A percentile compares a stretch with the other conserved stretches of the same genome.
Conservation (phyloP, 2,797 vertebrate genomes). For the Ctenosaura bakeri region DNA sequence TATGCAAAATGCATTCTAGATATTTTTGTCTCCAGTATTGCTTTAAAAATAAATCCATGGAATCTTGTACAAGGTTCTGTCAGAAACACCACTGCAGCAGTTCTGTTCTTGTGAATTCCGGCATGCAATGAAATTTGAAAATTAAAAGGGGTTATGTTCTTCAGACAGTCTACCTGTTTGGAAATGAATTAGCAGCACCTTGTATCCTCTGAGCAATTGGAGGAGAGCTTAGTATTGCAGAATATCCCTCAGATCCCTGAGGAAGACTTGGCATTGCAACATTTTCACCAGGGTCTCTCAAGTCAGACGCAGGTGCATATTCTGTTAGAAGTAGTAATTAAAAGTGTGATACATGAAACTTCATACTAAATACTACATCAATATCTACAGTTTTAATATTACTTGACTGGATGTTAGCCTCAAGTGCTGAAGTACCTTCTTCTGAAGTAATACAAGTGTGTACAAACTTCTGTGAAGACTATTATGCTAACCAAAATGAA, state of each 20-base stretch:
- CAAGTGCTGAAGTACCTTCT: neutral
- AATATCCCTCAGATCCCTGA: neutral
- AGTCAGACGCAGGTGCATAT: constrained; percentile 36
- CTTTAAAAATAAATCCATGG: neutral
- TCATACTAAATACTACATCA: constrained; percentile 9
- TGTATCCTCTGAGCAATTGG: constrained; percentile 35
- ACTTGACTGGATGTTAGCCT: neutral
- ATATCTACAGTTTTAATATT: constrained; percentile 1
- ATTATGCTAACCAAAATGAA: neutral
- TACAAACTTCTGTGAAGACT: neutral
- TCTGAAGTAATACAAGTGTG: neutral
- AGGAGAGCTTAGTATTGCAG: neutral
- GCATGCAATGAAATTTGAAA: neutral
- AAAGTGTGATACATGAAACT: neutral
- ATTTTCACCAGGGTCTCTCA: constrained; percentile 3
- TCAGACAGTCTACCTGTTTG: neutral
- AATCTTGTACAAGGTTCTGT: neutral
- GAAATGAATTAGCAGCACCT: constrained; percentile 30
- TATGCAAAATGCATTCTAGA: neutral
- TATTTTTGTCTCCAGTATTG: neutral
- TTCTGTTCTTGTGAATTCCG: neutral
- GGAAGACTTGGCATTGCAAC: constrained; percentile 33
- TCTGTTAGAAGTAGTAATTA: constrained; percentile 38
- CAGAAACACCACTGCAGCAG: constrained; percentile 1
- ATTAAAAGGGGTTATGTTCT: neutral